Evolutionary conservation across 2,113 vertebrate genomes (phyloP).

Genomic region (Leptodactylus fuscus): DNA sequence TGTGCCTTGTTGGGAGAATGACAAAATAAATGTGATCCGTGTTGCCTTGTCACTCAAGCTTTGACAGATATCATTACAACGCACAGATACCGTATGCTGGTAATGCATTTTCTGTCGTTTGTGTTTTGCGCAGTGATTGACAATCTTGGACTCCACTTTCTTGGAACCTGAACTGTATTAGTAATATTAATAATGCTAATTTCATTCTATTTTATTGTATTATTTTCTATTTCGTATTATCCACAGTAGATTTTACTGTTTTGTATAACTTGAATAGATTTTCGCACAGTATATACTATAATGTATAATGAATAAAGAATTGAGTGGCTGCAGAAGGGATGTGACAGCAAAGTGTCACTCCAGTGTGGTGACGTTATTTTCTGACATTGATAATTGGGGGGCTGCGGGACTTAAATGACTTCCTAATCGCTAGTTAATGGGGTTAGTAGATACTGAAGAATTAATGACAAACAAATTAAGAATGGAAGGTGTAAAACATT

Average conservation of each 20-base stretch:
- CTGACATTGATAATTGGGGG: constrained; percentile 67
- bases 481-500: constrained; percentile 67
- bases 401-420: constrained; percentile 71
- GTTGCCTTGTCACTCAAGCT: not conserved
- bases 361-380: constrained; percentile 6
- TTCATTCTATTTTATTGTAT: not conserved
- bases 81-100: too few species aligned
- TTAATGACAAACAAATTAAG: constrained; percentile 76
- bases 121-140: too few species aligned
- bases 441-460: constrained; percentile 72
- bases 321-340: constrained; percentile 12
- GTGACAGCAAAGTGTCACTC: constrained; percentile 31
- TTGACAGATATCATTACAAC: not conserved
- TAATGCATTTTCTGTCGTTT: too few species aligned
- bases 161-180: not conserved
- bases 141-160: not conserved
- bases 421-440: constrained; percentile 75
- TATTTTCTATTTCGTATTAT: not conserved
- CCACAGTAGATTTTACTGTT: not conserved
- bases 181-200: not conserved
- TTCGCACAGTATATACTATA: not conserved
- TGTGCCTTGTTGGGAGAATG: not conserved
- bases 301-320: not conserved
- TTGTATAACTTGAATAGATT: not conserved
- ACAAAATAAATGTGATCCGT: not conserved